Conservation (phyloP, 2,797 vertebrate species). For the Ficedula albicollis region DNA sequence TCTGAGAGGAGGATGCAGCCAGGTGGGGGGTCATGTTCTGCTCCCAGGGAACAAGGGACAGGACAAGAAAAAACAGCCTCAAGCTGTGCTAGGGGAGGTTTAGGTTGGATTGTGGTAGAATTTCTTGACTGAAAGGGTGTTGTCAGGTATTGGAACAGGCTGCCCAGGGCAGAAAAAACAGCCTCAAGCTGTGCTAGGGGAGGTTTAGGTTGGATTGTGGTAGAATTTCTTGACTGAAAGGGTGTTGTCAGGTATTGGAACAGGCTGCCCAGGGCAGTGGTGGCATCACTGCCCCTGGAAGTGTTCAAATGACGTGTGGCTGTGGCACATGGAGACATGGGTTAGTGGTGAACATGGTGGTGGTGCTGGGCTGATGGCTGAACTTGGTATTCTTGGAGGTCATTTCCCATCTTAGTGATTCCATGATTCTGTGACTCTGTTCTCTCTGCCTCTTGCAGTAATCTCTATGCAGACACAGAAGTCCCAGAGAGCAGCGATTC, state of each 20-base stretch:
- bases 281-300: background rate
- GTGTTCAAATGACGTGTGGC: background rate
- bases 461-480: conserved; percentile 73
- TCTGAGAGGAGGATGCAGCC: background rate
- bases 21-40: background rate
- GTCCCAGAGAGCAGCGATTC: conserved; percentile 51
- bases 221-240: background rate
- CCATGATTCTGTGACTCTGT: background rate
- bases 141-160: background rate
- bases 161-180: background rate
- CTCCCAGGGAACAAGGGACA: background rate
- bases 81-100: background rate
- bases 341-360: background rate
- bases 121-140: background rate
- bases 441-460: conserved; percentile 70
- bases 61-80: background rate
- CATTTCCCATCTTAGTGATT: background rate
- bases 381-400: background rate
- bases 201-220: background rate
- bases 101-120: background rate
- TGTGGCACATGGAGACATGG: background rate
- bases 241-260: background rate
- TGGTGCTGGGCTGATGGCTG: background rate
- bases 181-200: background rate
- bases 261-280: background rate